phyloP scores from a whole-genome alignment of 2,113 vertebrate species.

The Melozone crissalis region DNA sequence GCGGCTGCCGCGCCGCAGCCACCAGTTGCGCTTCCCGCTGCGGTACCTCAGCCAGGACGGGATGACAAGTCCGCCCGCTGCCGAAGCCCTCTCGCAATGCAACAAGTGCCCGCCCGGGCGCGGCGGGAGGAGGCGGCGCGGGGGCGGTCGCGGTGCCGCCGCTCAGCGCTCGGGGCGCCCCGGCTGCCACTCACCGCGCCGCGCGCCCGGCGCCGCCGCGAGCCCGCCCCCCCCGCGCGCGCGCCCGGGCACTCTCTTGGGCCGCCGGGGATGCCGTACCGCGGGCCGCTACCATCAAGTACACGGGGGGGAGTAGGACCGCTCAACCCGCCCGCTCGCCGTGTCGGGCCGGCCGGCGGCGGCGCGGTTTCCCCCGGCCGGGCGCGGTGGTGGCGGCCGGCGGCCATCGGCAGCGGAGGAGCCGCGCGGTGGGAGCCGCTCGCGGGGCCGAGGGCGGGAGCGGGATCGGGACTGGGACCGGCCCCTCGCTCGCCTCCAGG shows the following conservation, averaged over 20 bases:
- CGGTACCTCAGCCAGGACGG: not conserved
- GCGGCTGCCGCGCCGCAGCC: not conserved
- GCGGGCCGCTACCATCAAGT: too few species aligned
- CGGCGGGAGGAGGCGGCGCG: not conserved
- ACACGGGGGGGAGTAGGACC: too few species aligned
- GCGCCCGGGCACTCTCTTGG: too few species aligned
- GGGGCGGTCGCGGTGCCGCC: not conserved
- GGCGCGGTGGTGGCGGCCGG: too few species aligned
- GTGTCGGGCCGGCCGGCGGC: too few species aligned
- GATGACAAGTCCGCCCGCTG: not conserved
- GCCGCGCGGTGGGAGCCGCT: not conserved
- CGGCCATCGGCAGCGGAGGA: not conserved
- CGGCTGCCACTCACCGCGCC: not conserved
- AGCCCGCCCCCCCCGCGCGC: too few species aligned
- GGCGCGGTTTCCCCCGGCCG: too few species aligned
- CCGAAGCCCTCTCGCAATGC: not conserved
- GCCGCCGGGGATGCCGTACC: too few species aligned
- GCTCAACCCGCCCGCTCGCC: too few species aligned
- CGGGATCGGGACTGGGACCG: too few species aligned
- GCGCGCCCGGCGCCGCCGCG: too few species aligned
- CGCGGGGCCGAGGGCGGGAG: too few species aligned
- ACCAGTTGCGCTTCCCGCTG: constrained; percentile 55
- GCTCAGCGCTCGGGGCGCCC: not conserved
- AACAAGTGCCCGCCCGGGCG: constrained; percentile 10
- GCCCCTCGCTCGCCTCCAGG: not conserved